Base-by-base conservation (phyloP, 64 coral and sea anemone species). In the Stylophora pistillata region DNA sequence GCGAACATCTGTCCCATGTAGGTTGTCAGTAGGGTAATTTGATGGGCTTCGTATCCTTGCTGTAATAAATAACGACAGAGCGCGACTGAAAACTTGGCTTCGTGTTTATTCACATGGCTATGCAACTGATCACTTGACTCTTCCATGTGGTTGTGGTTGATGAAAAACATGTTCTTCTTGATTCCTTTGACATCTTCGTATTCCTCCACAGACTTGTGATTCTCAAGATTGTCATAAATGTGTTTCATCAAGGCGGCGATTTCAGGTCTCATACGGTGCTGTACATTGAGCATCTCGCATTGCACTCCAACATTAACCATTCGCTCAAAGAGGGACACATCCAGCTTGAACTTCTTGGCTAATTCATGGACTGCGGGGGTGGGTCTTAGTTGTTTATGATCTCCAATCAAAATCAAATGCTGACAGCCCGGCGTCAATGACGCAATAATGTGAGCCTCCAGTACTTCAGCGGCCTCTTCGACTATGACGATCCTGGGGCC, bases 241-340 rank as follows among this genome's bases (percentile, higher is more conserved):
- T 98, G 96, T 3, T 37, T 86, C 81, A 98, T 69, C 1, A 98
- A 33, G 17, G 74, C 28, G 5, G 96, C 89, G 37, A 98, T 98
- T 73, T 94, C 86, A 66, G 96, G 96, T 26, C 92, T 75, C 96
- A 98, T 98, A 57, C 96, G 89, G 82, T 98, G 96, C 81, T 98
- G 96, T 15, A 98, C 86, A 13, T 92, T 89, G 17, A 98, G 31
- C 15, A 59, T 73, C 9, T 86, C 89, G 29, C 87, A 87, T 16
- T 77, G 81, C 55, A 98, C 75, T 26, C 92, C 89, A 55, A 94
- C 73, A 52, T 82, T 90, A 4, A 85, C 86, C 96, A 98, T 86
- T 89, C 89, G 91, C 75, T 98, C 96, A 56, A 98, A 94, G 52
- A 98, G 74, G 13, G 96, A 98, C 34, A 98, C 92, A 74, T 94